Base-by-base conservation (phyloP, 92 coral and sea anemone species). In the Porites lobata region DNA sequence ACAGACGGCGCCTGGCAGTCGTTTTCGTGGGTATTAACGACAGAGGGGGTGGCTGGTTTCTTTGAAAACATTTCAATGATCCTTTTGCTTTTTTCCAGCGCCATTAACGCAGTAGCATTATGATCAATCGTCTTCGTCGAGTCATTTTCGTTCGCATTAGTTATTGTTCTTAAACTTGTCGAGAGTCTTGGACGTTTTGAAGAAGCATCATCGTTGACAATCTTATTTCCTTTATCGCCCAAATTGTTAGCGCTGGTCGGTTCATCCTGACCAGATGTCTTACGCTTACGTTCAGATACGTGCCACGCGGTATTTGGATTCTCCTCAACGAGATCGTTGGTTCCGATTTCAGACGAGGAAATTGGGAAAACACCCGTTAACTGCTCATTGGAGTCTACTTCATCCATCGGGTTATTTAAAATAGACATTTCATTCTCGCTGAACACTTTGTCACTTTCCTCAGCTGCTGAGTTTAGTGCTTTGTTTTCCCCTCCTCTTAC, bases 21-120 rank as follows among this genome's bases (percentile, higher is more conserved):
- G 29, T n/a, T 76, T 43, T 14, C 21, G 12, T 76, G 8, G 54
- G 14, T 43, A 70, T 51, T 18, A 13, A 29, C 66, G 18, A 78
- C 92, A 1, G 90, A 94, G 53, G 66, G 8, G 54, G 15, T 52
- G 21, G 9, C 22, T 1, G 79, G 80, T 22, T 64, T 74, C 81
- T 64, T 84, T 22, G 87, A 21, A 77, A 85, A 85, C 82, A 85
- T 50, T 32, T 77, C 76, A 21, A 85, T 72, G 8, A 85, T 32
- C 50, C 56, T 69, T 78, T 85, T 85, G 74, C 89, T 43, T 29
- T 77, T 85, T 56, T 77, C 83, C 7, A 85, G 58, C 76, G 82
- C 66, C 4, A 21, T 14, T 5, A 58, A 26, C 32, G 81, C 18
- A 14, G 62, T 2, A 24, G 69, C 26, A 8, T 13, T 17, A 20